Conservation (phyloP, 2,113 vertebrate genomes). For the Thunnus maccoyii region DNA sequence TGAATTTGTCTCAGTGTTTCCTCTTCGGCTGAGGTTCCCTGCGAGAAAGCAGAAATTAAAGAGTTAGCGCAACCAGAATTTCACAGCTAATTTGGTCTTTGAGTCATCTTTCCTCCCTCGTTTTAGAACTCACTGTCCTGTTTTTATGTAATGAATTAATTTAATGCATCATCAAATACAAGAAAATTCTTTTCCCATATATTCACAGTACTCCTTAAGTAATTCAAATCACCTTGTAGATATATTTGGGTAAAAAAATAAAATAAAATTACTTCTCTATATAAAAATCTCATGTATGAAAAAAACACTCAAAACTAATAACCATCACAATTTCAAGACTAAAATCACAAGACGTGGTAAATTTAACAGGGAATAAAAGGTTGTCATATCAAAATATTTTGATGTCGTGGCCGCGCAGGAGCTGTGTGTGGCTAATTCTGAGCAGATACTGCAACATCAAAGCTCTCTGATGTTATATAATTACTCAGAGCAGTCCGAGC, state of each 20-base stretch:
- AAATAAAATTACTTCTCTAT: background rate
- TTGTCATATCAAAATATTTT: constrained; percentile 21
- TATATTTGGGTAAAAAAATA: background rate
- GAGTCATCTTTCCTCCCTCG: constrained; percentile 6
- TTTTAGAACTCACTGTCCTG: constrained; percentile 1
- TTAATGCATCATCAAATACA: background rate
- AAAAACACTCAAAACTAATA: background rate
- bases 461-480: constrained; percentile 73
- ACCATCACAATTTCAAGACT: background rate
- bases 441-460: constrained; percentile 69
- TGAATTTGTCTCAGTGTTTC: constrained; percentile 1
- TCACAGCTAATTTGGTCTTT: background rate
- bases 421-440: constrained; percentile 61
- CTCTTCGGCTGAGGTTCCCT: constrained; percentile 15
- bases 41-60: constrained; percentile 38
- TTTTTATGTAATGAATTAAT: constrained; percentile 14
- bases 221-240: background rate
- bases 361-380: background rate
- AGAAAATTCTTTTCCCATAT: background rate
- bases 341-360: background rate
- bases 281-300: background rate
- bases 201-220: background rate
- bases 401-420: constrained; percentile 28
- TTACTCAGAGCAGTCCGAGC: constrained; percentile 65
- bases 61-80: constrained; percentile 1